Evolutionary conservation across 2,113 vertebrate genomes (phyloP).

Genomic region (Xiphophorus couchianus): DNA sequence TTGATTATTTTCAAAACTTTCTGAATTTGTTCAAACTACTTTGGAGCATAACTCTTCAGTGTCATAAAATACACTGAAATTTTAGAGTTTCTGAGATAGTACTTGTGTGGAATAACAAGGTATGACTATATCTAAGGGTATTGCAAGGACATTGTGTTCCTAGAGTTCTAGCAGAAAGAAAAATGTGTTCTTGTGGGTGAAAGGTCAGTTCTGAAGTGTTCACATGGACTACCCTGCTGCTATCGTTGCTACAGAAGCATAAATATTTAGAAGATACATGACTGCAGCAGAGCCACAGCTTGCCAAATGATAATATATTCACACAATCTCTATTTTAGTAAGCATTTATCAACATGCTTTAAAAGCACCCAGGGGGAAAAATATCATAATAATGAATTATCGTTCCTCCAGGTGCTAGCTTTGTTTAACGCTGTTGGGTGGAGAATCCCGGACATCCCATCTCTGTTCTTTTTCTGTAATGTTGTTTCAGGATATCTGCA

Average conservation of each 20-base stretch:
- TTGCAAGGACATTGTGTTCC: no score
- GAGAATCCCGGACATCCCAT: constrained; percentile 4
- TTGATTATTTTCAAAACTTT: no score
- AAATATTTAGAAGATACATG: constrained; percentile 43
- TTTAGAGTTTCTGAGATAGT: background rate
- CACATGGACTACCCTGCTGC: constrained; percentile 5
- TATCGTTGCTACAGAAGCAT: constrained; percentile 54
- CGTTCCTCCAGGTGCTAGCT: constrained; percentile 15
- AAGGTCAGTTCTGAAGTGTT: background rate
- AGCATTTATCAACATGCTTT: constrained; percentile 45
- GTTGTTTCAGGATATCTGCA: constrained; percentile 87
- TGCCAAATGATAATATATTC: constrained; percentile 42
- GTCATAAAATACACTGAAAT: background rate
- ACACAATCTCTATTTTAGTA: constrained; percentile 30
- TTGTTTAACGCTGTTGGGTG: constrained; percentile 41
- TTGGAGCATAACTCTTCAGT: background rate
- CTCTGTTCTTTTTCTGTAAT: constrained; percentile 12
- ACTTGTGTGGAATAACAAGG: background rate
- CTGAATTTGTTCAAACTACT: background rate
- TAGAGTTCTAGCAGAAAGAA: no score
- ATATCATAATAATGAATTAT: constrained; percentile 39
- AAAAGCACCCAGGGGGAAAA: constrained; percentile 36
- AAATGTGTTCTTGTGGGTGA: background rate
- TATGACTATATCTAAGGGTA: background rate
- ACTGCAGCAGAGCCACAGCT: constrained; percentile 17